These are phyloP conservation scores for Drosophila nr. fundita DNA, from an alignment of 2,888 invertebrate genomes.

Conservation along the genomic window DNA sequence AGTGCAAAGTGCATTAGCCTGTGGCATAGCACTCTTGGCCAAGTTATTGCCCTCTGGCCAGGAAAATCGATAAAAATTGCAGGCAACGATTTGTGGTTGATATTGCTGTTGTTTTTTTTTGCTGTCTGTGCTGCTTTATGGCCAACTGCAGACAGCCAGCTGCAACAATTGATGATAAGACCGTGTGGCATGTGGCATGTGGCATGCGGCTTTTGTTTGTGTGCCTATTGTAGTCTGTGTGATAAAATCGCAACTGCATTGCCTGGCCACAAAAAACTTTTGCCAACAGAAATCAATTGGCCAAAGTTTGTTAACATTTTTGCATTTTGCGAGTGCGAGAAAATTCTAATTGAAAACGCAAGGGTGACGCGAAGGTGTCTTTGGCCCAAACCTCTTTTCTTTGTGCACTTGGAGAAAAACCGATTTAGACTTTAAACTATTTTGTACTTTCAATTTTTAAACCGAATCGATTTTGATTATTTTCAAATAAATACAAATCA, in stretches of 20 bases:
- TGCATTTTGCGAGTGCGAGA: constrained; percentile 24
- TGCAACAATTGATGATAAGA: constrained; percentile 68
- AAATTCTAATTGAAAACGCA: constrained; percentile 70
- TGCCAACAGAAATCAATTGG: constrained; percentile 60
- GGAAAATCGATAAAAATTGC: constrained; percentile 82
- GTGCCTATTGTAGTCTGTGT: constrained; percentile 22
- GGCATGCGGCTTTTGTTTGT: constrained; percentile 18
- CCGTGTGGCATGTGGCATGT: constrained; percentile 17
- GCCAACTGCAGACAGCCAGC: constrained; percentile 69
- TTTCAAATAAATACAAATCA: background rate
- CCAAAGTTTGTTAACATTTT: constrained; percentile 54
- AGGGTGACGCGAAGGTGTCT: constrained; percentile 28
- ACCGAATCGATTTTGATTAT: background rate
- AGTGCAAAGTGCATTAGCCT: constrained; percentile 83
- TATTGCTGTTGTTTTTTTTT: background rate
- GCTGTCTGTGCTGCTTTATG: constrained; percentile 44
- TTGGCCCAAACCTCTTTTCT: background rate
- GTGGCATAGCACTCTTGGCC: constrained; percentile 38
- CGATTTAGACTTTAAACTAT: background rate
- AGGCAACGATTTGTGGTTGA: constrained; percentile 24
- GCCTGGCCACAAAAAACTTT: constrained; percentile 52
- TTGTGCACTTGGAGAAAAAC: background rate
- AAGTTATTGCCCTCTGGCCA: constrained; percentile 81
- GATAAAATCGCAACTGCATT: constrained; percentile 79
- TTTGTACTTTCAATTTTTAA: background rate